A percentile compares a stretch with the other conserved stretches of the same genome.
Conservation (phyloP, 2,113 vertebrate genomes). For the Ophiodon elongatus region DNA sequence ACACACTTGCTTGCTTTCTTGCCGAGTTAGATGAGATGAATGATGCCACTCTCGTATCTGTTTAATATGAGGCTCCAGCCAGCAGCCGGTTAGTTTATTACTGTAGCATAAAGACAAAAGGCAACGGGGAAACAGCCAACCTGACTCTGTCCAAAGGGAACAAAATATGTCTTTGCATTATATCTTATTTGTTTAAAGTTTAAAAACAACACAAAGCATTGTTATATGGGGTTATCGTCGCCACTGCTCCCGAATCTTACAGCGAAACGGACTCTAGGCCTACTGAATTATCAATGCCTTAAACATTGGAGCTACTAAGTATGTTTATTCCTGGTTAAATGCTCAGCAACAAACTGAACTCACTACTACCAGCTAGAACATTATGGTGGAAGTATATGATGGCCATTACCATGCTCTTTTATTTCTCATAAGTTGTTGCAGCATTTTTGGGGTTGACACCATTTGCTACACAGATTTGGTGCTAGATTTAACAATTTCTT, state of each 20-base stretch:
- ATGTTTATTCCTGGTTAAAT: background rate
- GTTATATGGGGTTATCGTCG: background rate
- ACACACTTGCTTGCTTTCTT: background rate
- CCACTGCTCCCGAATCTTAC: background rate
- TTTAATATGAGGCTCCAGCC: background rate
- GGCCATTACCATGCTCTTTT: too few species aligned
- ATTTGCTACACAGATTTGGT: too few species aligned
- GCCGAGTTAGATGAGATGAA: background rate
- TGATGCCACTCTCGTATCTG: background rate
- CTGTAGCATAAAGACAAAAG: background rate
- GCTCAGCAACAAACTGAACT: background rate
- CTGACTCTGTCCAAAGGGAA: background rate
- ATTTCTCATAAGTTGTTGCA: too few species aligned
- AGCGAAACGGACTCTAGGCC: background rate
- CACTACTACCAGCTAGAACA: too few species aligned
- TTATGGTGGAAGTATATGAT: too few species aligned
- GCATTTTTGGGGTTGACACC: too few species aligned
- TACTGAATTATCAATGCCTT: background rate
- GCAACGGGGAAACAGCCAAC: background rate
- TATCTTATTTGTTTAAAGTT: background rate
- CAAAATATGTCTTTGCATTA: background rate
- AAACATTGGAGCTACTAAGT: background rate
- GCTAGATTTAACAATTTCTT: too few species aligned
- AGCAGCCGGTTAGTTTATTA: background rate
- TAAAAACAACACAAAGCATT: background rate